Evolutionary conservation across 2,888 invertebrate genomes (phyloP), one percentile per base, ranked within the genome.

Genomic region (Caenorhabditis sinica): DNA sequence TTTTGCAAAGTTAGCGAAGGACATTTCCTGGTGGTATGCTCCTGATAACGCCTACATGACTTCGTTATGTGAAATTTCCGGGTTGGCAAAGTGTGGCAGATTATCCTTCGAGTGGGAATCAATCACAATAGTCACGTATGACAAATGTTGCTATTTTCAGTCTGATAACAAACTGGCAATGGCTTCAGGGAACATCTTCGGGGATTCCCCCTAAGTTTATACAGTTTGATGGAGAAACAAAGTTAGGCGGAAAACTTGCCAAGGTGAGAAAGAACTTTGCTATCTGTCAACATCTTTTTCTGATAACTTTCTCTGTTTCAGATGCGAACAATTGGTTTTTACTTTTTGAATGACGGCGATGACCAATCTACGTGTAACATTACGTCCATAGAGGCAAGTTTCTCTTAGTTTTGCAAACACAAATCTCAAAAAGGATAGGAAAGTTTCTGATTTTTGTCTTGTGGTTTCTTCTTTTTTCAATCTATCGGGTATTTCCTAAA

Each of bases 21-120:
- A 91, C 63, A 80, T 92, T 40, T 85, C 87, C 33, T 87, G 88
- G 89, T 88, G 89, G 90, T 90, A 92, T 80, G 89, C 86, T 8
- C 92, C 92, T 1, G 92, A 92, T 81, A 92, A 92, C 83, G 90
- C 90, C 17, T 92, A 90, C 77, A 92, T 92, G 92, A 91, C 91
- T 11, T 80, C 88, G 6, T 68, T 92, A n/a, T 92, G 91, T 51
- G 85, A 88, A 76, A 40, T 86, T 66, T 73, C 76, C 56, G 73
- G 80, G 15, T 43, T 87, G 20, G 87, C 87, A 23, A 81, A 83
- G 17, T 87, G 87, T 58, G 86, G 84, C 40, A 69, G 82, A 69
- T 69, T 89, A 60, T 84, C 89, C 11, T 87, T 89, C 53, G 81
- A 86, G 88, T 89, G 51, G 23, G 51, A 28, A 30, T 8, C 20